phyloP scores from a whole-genome alignment of 2,797 vertebrate genomes.

The Ptychadena robeensis region DNA sequence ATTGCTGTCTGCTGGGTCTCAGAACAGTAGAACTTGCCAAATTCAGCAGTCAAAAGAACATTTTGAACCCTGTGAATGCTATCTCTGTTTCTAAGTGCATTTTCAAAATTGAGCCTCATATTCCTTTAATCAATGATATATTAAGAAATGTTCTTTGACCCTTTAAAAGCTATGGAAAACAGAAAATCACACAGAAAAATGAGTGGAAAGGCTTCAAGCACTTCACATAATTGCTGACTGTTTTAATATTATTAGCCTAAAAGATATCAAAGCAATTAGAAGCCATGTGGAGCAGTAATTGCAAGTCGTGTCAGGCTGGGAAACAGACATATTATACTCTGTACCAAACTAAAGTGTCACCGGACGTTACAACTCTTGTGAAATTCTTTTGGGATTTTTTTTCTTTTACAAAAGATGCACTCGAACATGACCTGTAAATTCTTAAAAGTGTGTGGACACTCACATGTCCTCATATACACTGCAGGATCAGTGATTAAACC shows the following conservation, averaged over 20 bases:
- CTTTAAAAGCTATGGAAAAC: constrained; percentile 32
- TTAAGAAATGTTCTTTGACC: constrained; percentile 43
- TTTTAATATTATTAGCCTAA: constrained; percentile 27
- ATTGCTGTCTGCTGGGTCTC: constrained; percentile 48
- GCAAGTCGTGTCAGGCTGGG: not conserved
- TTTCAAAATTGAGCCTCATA: constrained; percentile 22
- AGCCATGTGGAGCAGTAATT: not conserved
- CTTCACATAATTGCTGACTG: constrained; percentile 31
- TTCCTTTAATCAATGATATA: constrained; percentile 38
- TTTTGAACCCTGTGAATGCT: constrained; percentile 38
- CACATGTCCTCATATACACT: too few species aligned
- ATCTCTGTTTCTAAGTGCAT: constrained; percentile 34
- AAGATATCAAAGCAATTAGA: constrained; percentile 11
- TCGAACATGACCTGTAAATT: too few species aligned
- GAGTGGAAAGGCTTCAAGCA: constrained; percentile 17
- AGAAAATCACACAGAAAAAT: constrained; percentile 6
- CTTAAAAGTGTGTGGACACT: too few species aligned
- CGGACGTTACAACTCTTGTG: not conserved
- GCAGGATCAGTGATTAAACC: too few species aligned
- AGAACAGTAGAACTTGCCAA: constrained; percentile 37
- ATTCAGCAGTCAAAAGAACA: constrained; percentile 49
- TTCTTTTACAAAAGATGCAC: not conserved
- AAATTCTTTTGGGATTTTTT: not conserved
- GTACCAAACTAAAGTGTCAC: not conserved
- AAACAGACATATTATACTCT: not conserved